These are phyloP conservation scores for Hyperopisus bebe DNA, from an alignment of 2,113 vertebrate species.

Conservation along the genomic window DNA sequence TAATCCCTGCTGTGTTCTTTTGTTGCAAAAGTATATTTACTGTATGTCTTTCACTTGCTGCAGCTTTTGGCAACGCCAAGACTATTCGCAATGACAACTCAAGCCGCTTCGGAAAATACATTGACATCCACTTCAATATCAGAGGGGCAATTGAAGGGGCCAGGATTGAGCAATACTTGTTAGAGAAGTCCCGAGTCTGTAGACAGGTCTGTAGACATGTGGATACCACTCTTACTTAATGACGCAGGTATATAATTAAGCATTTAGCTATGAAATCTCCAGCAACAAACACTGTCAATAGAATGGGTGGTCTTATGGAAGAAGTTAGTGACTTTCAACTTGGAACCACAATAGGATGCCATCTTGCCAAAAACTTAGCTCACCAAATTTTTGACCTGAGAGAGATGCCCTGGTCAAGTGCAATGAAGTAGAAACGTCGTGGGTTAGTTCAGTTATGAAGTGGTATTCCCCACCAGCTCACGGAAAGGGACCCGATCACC, in stretches of 20 bases:
- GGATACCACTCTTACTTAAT: neutral
- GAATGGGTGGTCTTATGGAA: neutral
- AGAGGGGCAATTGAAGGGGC: constrained; percentile 77
- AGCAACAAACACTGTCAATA: neutral
- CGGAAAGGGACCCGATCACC: neutral
- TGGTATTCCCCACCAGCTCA: neutral
- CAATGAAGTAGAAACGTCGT: neutral
- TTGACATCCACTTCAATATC: constrained; percentile 79
- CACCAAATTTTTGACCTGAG: neutral
- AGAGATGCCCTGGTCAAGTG: neutral
- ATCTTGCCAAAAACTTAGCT: neutral
- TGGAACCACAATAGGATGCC: neutral
- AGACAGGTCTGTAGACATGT: constrained; percentile 62
- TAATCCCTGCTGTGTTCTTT: neutral
- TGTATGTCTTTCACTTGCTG: neutral
- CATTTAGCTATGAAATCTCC: neutral
- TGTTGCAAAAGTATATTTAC: neutral
- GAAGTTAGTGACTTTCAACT: neutral
- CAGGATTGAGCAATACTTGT: constrained; percentile 77
- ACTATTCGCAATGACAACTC: constrained; percentile 85
- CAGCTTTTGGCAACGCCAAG: constrained; percentile 81
- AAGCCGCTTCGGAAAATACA: constrained; percentile 81
- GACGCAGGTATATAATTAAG: neutral
- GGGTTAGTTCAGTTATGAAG: neutral
- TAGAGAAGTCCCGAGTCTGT: constrained; percentile 82